Conservation (phyloP, 2,888 invertebrate species). For the Micropterix aruncella region DNA sequence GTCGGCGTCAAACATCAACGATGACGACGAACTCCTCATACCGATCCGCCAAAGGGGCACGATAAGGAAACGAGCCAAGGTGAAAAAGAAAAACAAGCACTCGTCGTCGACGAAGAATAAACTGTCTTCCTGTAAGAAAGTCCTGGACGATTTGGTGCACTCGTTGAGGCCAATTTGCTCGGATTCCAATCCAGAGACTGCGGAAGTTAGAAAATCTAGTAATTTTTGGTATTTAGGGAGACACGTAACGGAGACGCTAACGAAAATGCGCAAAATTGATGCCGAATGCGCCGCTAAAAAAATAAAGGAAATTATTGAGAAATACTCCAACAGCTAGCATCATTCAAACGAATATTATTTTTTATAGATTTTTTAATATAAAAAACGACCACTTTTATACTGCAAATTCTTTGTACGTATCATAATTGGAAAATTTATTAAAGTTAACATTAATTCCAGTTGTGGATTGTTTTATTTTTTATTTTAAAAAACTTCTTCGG, state of each 20-base stretch:
- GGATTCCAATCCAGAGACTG: not conserved
- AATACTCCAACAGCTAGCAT: conserved; percentile 1
- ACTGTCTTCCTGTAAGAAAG: not conserved
- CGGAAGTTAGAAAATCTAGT: conserved; percentile 4
- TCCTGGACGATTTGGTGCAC: not conserved
- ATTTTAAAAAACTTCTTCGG: too few species aligned
- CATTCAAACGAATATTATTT: too few species aligned
- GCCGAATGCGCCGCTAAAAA: conserved; percentile 22
- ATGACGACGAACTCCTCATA: not conserved
- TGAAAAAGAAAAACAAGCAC: not conserved
- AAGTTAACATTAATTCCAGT: too few species aligned
- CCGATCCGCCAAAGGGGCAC: not conserved
- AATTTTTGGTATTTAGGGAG: conserved; percentile 27
- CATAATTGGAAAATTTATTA: too few species aligned
- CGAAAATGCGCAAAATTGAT: conserved; percentile 22
- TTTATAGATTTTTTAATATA: not conserved
- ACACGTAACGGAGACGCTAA: conserved; percentile 26
- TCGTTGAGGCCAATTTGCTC: not conserved
- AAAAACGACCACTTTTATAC: too few species aligned
- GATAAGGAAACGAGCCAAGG: not conserved
- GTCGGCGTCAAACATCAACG: not conserved
- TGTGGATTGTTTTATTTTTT: too few species aligned
- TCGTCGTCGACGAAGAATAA: not conserved
- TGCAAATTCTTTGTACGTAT: too few species aligned
- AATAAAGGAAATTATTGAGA: conserved; percentile 20